phyloP scores from a whole-genome alignment of 2,113 vertebrate species.

The Corythaixoides concolor region DNA sequence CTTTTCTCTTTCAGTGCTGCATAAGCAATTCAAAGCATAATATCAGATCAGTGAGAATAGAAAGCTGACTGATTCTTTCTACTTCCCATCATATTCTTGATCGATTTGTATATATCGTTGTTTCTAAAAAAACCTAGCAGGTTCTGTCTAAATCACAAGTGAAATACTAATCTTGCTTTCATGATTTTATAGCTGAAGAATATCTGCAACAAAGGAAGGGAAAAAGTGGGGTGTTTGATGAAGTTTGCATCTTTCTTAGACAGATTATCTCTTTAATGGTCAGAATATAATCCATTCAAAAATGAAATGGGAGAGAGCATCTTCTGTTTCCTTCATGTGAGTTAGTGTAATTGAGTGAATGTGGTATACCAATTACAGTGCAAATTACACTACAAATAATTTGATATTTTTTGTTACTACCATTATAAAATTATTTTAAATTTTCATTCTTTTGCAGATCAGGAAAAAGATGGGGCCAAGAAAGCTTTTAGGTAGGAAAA shows the following conservation, averaged over 20 bases:
- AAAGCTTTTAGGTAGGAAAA: neutral
- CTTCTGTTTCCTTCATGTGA: neutral
- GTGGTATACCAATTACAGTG: neutral
- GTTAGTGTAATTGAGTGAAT: neutral
- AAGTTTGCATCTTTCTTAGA: neutral
- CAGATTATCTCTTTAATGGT: neutral
- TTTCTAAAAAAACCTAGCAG: neutral
- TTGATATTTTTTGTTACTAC: neutral
- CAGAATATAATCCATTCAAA: neutral
- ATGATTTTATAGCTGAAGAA: neutral
- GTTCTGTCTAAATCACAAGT: neutral
- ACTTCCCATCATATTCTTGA: neutral
- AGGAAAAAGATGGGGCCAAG: rapidly evolving
- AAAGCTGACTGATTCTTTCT: neutral
- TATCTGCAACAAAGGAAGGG: neutral
- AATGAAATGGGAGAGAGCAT: neutral
- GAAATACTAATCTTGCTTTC: neutral
- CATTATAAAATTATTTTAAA: neutral
- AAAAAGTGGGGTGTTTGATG: neutral
- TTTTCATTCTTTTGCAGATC: neutral
- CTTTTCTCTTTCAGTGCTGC: neutral
- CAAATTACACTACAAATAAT: no score
- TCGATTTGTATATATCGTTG: rapidly evolving
- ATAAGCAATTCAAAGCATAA: neutral
- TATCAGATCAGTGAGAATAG: neutral